phyloP scores from a whole-genome alignment of 2,888 invertebrate genomes.

The Cryptocheilus praepositus region DNA sequence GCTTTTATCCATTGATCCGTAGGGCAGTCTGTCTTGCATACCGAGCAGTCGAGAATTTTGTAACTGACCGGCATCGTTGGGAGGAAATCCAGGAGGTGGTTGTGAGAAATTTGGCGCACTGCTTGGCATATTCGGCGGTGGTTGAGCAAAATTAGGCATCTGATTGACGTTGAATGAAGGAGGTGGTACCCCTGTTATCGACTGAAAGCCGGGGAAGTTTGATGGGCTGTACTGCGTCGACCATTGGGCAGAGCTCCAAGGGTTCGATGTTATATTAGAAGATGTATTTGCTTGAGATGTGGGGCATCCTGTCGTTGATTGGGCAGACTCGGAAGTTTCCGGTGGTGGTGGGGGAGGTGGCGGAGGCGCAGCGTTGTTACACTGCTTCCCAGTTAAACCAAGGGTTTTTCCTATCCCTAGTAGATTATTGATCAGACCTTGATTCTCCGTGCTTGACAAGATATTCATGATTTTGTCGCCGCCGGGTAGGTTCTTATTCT shows the following conservation, averaged over 20 bases:
- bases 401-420: constrained; percentile 72
- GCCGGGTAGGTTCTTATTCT: constrained; percentile 66
- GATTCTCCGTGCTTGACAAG: constrained; percentile 70
- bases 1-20: constrained; percentile 14
- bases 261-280: constrained; percentile 56
- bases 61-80: constrained; percentile 29
- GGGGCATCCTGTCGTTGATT: constrained; percentile 23
- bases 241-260: constrained; percentile 70
- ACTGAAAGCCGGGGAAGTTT: constrained; percentile 43
- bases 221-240: constrained; percentile 63
- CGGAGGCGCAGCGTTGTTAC: constrained; percentile 36
- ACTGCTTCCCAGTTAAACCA: constrained; percentile 68
- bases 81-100: constrained; percentile 51
- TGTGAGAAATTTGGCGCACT: constrained; percentile 57
- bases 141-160: constrained; percentile 57
- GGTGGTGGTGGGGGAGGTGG: constrained; percentile 39
- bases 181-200: constrained; percentile 45
- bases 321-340: constrained; percentile 29
- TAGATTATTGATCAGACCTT: constrained; percentile 70
- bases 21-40: constrained; percentile 36
- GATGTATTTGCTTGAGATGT: constrained; percentile 38
- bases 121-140: constrained; percentile 54
- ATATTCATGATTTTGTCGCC: constrained; percentile 71
- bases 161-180: constrained; percentile 33
- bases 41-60: constrained; percentile 24